Base-by-base conservation (phyloP, 2,888 invertebrate species). In the Mayetiola destructor region DNA sequence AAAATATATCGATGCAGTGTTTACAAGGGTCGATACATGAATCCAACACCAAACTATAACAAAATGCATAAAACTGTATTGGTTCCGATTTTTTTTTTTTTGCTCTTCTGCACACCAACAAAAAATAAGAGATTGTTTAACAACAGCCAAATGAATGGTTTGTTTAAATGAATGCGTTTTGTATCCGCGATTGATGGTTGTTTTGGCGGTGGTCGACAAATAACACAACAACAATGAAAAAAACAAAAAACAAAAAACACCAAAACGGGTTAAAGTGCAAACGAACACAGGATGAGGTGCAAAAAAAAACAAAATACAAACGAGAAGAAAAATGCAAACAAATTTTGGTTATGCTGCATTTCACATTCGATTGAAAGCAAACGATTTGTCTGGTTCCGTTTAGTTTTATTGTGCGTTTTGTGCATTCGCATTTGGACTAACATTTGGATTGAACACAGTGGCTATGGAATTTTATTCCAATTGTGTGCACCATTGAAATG, bases 111-210 rank as follows among this genome's bases (percentile, higher is more conserved):
- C 36, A 39, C 3, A 27, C 48, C 48, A 48, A 48, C 23, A 48
- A 48, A 48, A 48, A 48, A 27, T 27, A 48, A 27, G 48, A 48
- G 48, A 48, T 48, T 48, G 48, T 48, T 48, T 48, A 48, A 48
- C 48, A 48, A 48, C 48, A 48, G 27, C 48, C 48, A 48, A 48
- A 48, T 48, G 48, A 48, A 48, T 48, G 48, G 48, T 27, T 48
- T 48, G 48, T 48, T 48, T 48, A 48, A 48, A 48, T 48, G 48
- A 48, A 48, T 48, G 48, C 48, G 48, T 48, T 48, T 48, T 48
- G 48, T 48, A 48, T 48, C 48, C 48, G 48, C 48, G 48, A 48
- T 48, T 48, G 48, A 48, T 48, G 48, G 48, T 48, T 48, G 48
- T 48, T 48, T 48, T 48, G 48, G 48, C 48, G 48, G 48, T 48